Percentiles rank a stretch among this genome's conserved stretches.
These are phyloP conservation scores for zebrafish (Danio rerio) DNA, from an alignment of 2,113 vertebrate genomes.

Conservation along the genomic window GRCz12tu NC_133191.1:24098001-24098500, in stretches of 20 bases:
- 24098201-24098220: conserved; percentile 11
- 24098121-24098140: conserved; percentile 50
- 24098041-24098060: not conserved
- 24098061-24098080: not conserved
- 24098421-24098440: conserved; percentile 16
- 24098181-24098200: not conserved
- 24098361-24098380: conserved; percentile 18
- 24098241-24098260: conserved; percentile 34
- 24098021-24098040: not conserved
- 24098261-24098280: conserved; percentile 2
- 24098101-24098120: conserved; percentile 12
- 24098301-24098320: conserved; percentile 23
- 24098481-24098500: conserved; percentile 8
- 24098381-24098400: conserved; percentile 9
- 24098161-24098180: conserved; percentile 28
- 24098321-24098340: not conserved
- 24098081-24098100: not conserved
- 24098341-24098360: conserved; percentile 27
- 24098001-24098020: conserved; percentile 10
- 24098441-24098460: conserved; percentile 43
- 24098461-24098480: conserved; percentile 15
- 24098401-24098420: conserved; percentile 22
- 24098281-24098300: not conserved
- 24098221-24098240: not conserved
- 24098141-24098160: conserved; percentile 64